Evolutionary conservation across 2,888 invertebrate genomes (phyloP).

Genomic region (Lepidonotus clava): DNA sequence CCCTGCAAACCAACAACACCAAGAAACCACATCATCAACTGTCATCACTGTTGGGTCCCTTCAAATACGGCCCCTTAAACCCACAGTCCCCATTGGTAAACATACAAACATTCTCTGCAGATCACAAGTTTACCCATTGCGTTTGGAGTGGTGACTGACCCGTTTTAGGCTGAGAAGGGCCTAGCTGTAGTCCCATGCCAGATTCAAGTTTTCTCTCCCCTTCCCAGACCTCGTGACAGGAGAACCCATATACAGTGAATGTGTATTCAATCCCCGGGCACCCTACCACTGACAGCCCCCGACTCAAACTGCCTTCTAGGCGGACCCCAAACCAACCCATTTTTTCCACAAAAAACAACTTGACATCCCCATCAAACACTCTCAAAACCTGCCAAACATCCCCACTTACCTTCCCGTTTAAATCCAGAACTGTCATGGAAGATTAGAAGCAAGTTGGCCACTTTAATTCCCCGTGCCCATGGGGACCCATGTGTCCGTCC

Average conservation of each 20-base stretch:
- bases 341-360: neutral
- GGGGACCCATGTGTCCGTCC: neutral
- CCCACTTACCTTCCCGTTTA: neutral
- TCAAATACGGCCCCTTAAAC: constrained; percentile 1
- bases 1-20: constrained; percentile 3
- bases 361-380: neutral
- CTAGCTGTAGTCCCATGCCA: neutral
- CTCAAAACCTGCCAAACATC: neutral
- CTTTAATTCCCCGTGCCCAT: no score
- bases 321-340: neutral
- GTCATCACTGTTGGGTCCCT: constrained; percentile 8
- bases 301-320: no score
- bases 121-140: neutral
- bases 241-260: no score
- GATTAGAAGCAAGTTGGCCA: neutral
- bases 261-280: no score
- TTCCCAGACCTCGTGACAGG: neutral
- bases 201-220: neutral
- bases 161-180: neutral
- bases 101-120: neutral
- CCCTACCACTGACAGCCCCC: no score
- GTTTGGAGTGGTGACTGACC: neutral
- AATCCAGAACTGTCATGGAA: neutral
- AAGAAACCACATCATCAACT: neutral
- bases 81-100: neutral